These are phyloP conservation scores for Chrysomallon squamiferum DNA, from an alignment of 1,140 invertebrate genomes.

Conservation along the genomic window DNA sequence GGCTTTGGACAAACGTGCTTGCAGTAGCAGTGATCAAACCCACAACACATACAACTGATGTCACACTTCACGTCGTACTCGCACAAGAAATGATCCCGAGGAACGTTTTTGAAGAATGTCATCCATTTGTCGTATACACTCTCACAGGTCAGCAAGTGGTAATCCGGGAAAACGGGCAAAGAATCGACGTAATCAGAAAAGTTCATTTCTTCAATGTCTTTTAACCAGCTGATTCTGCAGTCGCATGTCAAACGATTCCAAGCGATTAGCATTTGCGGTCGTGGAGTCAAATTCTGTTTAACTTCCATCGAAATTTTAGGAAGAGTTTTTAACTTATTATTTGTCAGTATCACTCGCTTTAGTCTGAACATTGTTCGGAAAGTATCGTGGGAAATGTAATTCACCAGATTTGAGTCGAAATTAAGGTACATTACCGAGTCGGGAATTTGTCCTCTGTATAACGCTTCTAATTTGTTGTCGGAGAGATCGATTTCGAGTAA, in stretches of 20 bases:
- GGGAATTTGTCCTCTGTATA: conserved; percentile 21
- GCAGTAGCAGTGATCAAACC: conserved; percentile 31
- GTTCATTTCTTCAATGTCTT: conserved; percentile 24
- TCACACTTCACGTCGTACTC: conserved; percentile 29
- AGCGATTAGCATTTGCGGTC: conserved; percentile 26
- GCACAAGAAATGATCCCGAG: conserved; percentile 32
- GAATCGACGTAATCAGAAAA: conserved; percentile 9
- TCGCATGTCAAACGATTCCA: conserved; percentile 42
- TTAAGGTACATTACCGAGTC: conserved; percentile 20
- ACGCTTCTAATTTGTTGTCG: conserved; percentile 20
- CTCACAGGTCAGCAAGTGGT: conserved; percentile 22
- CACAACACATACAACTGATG: conserved; percentile 37
- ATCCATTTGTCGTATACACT: conserved; percentile 13
- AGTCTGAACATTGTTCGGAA: conserved; percentile 29
- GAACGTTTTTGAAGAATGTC: conserved; percentile 11
- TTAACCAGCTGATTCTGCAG: conserved; percentile 42
- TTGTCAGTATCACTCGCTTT: conserved; percentile 23
- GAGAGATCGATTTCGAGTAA: conserved; percentile 24
- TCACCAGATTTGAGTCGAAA: conserved; percentile 26
- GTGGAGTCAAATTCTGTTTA: conserved; percentile 8
- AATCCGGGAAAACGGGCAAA: conserved; percentile 23
- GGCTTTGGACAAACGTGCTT: conserved; percentile 24
- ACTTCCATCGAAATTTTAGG: conserved; percentile 21
- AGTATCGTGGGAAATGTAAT: conserved; percentile 21
- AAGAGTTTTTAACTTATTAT: conserved; percentile 33